Base-by-base conservation (phyloP, 2,797 vertebrate species). In the Acipenser ruthenus region DNA sequence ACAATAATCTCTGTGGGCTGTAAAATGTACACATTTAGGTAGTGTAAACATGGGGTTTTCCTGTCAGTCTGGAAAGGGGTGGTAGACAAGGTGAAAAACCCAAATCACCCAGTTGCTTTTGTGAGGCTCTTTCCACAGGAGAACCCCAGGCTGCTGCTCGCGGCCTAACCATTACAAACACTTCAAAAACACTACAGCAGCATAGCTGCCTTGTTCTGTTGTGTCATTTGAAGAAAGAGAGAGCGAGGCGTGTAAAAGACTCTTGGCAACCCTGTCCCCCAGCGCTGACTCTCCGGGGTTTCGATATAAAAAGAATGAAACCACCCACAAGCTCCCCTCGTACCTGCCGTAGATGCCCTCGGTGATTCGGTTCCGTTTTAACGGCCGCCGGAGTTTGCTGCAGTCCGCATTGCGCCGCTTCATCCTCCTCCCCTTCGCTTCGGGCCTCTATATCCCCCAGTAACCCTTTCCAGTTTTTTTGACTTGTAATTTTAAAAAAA, bases 351-450 rank as follows among this genome's bases (percentile, higher is more conserved):
- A 96, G 77, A 96, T 94, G 74, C 94, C 94, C 89, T 95, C 94
- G 75, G 94, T 93, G 89, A 96, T 96, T 88, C 94, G 92, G 92
- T 94, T 96, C 93, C 94, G 93, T 94, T 95, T 96, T 76, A 96
- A 90, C 86, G 94, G 94, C 88, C 94, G 92, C 90, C 94, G 92
- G 90, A 96, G 92, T 90, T 96, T 96, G 87, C 93, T 96, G 94
- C 94, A 96, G 91, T 96, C 94, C 87, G 94, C 93, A 94, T 94
- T 96, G 91, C 94, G 93, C 90, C 94, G 93, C 93, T 96, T 96
- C 94, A 96, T 96, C 90, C 91, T 95, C 91, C 90, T 88, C 84
- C 81, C 68, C 86, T 90, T 90, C 87, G 86, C 86, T 88, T 86
- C 84, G 87, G 87, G 84, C 85, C 89, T 81, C 84, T 85, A 86